These are phyloP conservation scores for Pentamera pediparva DNA, from an alignment of 53 echinoderm and acorn worm species.

Conservation along the genomic window DNA sequence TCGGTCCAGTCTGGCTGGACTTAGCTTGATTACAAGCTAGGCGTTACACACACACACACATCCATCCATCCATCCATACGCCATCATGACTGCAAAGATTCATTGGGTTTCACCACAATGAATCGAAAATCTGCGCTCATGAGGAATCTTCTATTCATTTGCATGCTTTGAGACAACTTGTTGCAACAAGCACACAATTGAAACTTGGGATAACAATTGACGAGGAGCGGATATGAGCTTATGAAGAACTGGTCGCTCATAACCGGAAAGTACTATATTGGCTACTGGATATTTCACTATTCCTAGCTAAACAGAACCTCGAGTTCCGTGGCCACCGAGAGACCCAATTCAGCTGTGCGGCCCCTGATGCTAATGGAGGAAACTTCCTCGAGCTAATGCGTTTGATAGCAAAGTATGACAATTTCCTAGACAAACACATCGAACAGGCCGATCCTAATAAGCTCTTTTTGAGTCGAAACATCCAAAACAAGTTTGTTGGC, in stretches of 20 bases:
- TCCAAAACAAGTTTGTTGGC: neutral
- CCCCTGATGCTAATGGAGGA: neutral
- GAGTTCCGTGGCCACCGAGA: neutral
- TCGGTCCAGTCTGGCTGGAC: neutral
- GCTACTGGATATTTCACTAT: neutral
- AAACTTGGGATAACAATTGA: neutral
- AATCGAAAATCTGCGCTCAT: neutral
- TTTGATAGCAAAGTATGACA: neutral
- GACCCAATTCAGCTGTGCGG: neutral
- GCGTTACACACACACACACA: too few species aligned
- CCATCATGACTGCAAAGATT: too few species aligned
- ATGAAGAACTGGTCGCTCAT: neutral
- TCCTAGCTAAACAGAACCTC: neutral
- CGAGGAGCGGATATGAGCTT: neutral
- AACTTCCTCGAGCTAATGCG: neutral
- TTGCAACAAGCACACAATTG: too few species aligned
- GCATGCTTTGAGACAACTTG: too few species aligned
- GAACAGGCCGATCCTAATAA: neutral
- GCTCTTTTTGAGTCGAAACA: neutral
- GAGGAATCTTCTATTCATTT: too few species aligned
- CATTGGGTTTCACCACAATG: too few species aligned
- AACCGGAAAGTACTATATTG: too few species aligned
- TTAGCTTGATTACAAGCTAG: too few species aligned
- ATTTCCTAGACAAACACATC: neutral
- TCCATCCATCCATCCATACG: too few species aligned